These are phyloP conservation scores for Zelleria hepariella DNA, from an alignment of 2,888 invertebrate genomes.

Conservation along the genomic window DNA sequence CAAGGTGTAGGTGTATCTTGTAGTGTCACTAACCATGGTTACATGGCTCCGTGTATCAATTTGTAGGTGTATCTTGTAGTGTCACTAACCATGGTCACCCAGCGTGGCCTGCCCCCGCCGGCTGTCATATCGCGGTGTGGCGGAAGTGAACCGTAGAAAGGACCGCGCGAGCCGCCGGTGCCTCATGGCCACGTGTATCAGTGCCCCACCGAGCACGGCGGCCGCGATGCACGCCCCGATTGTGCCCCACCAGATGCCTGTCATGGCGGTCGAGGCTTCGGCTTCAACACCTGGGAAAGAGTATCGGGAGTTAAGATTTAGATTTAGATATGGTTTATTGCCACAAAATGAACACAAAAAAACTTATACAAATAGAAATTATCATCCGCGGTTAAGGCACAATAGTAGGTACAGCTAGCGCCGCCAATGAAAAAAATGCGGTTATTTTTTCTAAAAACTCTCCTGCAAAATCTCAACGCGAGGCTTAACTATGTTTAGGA, in stretches of 20 bases:
- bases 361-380: too few species aligned
- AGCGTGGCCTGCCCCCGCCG: conserved; percentile 90
- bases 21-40: too few species aligned
- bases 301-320: not conserved
- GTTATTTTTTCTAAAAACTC: too few species aligned
- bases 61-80: not conserved
- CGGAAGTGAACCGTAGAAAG: conserved; percentile 84
- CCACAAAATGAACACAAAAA: too few species aligned
- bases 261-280: conserved; percentile 10
- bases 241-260: conserved; percentile 43
- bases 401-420: too few species aligned
- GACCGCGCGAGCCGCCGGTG: conserved; percentile 82
- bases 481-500: too few species aligned
- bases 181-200: conserved; percentile 75
- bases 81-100: conserved; percentile 76
- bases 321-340: too few species aligned
- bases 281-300: not conserved
- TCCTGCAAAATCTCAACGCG: too few species aligned
- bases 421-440: too few species aligned
- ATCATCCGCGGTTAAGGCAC: too few species aligned
- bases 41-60: conserved; percentile 68
- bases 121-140: conserved; percentile 78
- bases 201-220: conserved; percentile 65
- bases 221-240: conserved; percentile 42
- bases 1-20: too few species aligned